Evolutionary conservation across 2,113 vertebrate genomes (phyloP), one percentile per base, ranked within the genome.

Genomic region (Dipodomys spectabilis): DNA sequence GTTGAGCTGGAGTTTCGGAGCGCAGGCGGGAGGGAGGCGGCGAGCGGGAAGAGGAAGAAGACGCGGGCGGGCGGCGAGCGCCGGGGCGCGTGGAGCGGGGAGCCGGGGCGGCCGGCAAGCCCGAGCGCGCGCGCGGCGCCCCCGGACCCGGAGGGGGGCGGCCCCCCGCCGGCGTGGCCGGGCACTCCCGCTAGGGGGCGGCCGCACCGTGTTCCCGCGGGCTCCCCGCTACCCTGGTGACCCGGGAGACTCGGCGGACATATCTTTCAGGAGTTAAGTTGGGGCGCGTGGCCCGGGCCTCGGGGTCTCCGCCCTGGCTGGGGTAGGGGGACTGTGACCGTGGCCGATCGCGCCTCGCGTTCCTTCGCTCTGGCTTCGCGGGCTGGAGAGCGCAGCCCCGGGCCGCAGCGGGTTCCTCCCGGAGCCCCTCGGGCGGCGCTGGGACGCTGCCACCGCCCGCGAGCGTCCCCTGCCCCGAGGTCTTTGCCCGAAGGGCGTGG

Each of bases 1-100:
- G 97, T 97, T 98, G 96, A 68, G 96, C 96, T 93, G 67, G 95
- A 95, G 96, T 95, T 93, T 90, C 87, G 96, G 86, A 94, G 97
- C 95, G 95, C 93, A 92, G 96, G 95, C 95, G 97, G 97, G 96
- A 93, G 93, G 96, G 95, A 96, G 97, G 95, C 88, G 94, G 94
- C 95, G 96, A 95, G 96, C 96, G 96, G 95, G 93, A 97, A 97
- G 96, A 97, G 96, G 96, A 96, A 94, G 96, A 75, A 78, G 97
- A 91, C 85, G 92, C 95, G 3, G 93, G 94, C 90, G 89, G 74
- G 85, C 68, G 92, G 94, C 80, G 92, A 75, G 96, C 69, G n/a
- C 92, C 72, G 0, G 35, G 27, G 84, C 71, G 19, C 77, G 0
- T 44, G 78, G 45, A 27, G 83, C 39, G 60, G 3, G 74, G 72